Base-by-base conservation (phyloP, 2,888 invertebrate genomes). In the Pseudeuparius sepicola region DNA sequence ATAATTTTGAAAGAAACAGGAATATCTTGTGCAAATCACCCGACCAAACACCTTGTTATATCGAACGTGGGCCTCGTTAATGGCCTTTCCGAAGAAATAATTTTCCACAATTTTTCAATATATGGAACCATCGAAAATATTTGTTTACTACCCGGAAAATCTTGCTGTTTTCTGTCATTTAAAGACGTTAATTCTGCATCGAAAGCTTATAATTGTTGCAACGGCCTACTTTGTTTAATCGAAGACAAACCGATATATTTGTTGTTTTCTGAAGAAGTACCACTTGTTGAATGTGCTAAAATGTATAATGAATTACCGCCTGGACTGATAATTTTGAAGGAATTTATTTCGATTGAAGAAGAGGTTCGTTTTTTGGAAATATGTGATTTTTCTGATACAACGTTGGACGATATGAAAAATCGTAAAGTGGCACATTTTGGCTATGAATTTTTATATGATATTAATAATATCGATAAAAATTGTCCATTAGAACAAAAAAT, bases 381-480 rank as follows among this genome's bases (percentile, higher is more conserved):
- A 29, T 49, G 47, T 20, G 37, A 70, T 15, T 68, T 85, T 49
- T 56, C 73, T 43, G 74, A 71, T 66, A 53, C 57, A 20, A 24
- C 61, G 4, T 47, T 54, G 3, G 56, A 48, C 7, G 59, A 52
- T 18, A 60, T 90, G 44, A 93, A 89, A 56, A 80, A 92, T 54
- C 67, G 94, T 20, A 71, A 73, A 63, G 94, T 93, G 0, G 80
- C 75, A 55, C 94, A 94, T 64, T 94, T 75, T 64, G 94, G 94
- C 0, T 94, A 78, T 60, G 87, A 90, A 57, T 96, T 96, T 59
- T 66, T 78, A 41, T 96, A 96, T 61, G 81, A 78, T 29, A 77
- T 70, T 14, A 94, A 94, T 63, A 82, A 83, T 62, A 83, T 93
- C 0, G 81, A 93, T 59, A 66, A 75, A 34, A 59, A 70, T 34